Conservation (phyloP, 2,888 invertebrate species). For the Drosophila neonasuta region DNA sequence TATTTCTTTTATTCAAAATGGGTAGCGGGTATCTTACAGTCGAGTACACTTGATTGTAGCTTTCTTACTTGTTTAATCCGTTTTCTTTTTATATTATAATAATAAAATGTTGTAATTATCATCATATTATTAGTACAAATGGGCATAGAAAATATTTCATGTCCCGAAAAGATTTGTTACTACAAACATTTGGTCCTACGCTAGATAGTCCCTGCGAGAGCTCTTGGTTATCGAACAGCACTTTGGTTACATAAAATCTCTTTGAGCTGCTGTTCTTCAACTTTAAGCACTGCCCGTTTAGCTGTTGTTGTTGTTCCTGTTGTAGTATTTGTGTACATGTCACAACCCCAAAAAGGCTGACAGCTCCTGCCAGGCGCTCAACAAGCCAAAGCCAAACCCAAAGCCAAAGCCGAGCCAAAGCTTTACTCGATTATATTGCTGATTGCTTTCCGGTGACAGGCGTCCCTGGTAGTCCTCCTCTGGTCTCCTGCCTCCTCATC, state of each 20-base stretch:
- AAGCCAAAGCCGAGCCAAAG: constrained; percentile 40
- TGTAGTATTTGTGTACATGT: constrained; percentile 49
- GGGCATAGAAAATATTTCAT: not conserved
- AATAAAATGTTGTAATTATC: too few relatives aligned
- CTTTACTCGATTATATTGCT: constrained; percentile 74
- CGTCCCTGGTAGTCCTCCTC: constrained; percentile 22
- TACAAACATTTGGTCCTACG: constrained; percentile 9
- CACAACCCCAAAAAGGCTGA: constrained; percentile 52
- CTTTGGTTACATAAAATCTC: constrained; percentile 4
- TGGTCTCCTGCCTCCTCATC: too few relatives aligned
- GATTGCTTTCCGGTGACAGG: constrained; percentile 75
- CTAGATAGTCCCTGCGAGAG: not conserved
- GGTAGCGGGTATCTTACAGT: too few relatives aligned
- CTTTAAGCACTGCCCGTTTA: constrained; percentile 31
- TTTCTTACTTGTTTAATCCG: too few relatives aligned
- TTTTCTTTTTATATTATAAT: too few relatives aligned
- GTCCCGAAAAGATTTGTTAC: not conserved
- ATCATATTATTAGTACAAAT: too few relatives aligned
- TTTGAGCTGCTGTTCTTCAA: constrained; percentile 15
- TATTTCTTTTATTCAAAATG: too few relatives aligned
- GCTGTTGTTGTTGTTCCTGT: constrained; percentile 3
- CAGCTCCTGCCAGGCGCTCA: constrained; percentile 7
- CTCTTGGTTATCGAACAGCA: constrained; percentile 10
- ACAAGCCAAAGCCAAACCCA: not conserved
- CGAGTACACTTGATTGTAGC: too few relatives aligned